These are phyloP conservation scores for Drosophila pseudotakahashii DNA, from an alignment of 2,888 invertebrate genomes.

Conservation along the genomic window DNA sequence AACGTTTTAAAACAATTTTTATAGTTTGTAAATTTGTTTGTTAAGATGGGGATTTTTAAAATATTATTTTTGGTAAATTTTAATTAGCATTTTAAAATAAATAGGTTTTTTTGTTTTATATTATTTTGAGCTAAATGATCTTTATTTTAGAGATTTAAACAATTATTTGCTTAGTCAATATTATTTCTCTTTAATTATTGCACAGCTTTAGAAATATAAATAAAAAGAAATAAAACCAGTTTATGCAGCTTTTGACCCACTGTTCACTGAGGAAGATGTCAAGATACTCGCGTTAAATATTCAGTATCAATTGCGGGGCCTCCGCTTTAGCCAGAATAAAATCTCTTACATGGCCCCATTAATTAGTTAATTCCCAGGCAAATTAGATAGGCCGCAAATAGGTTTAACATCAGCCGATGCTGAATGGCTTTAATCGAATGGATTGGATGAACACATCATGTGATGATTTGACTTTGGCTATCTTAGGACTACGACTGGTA, in stretches of 20 bases:
- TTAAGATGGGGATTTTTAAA: no score
- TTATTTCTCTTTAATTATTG: no score
- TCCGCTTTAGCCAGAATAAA: constrained; percentile 8
- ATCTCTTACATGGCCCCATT: constrained; percentile 41
- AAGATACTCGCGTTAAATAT: constrained; percentile 26
- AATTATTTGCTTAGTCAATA: no score
- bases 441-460: constrained; percentile 13
- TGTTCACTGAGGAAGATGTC: constrained; percentile 6
- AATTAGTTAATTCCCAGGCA: constrained; percentile 52
- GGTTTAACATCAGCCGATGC: constrained; percentile 40
- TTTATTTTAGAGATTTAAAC: no score
- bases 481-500: constrained; percentile 13
- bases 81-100: no score
- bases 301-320: constrained; percentile 35
- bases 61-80: no score
- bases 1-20: no score
- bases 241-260: constrained; percentile 12
- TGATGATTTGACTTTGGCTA: constrained; percentile 15
- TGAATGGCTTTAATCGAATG: constrained; percentile 50
- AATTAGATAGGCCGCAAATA: constrained; percentile 51
- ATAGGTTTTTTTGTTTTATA: no score
- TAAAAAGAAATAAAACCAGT: neutral
- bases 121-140: no score
- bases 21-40: no score
- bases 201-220: no score